Percentiles rank a stretch among this genome's conserved stretches.
These are phyloP conservation scores for Andrena fulva DNA, from an alignment of 2,888 invertebrate genomes.

Conservation along the genomic window DNA sequence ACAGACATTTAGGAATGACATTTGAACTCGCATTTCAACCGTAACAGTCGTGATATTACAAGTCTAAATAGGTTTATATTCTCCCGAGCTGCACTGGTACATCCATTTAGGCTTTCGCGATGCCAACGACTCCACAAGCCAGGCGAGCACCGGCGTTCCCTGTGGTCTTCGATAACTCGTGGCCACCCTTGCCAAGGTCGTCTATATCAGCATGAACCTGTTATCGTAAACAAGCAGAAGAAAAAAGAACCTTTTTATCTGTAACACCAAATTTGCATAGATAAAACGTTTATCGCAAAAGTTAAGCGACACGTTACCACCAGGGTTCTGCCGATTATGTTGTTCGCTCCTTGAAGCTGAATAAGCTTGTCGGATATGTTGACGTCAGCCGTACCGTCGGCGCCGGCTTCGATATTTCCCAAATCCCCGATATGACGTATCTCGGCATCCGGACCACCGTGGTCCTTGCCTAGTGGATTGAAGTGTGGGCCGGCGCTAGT, in stretches of 20 bases:
- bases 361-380: constrained; percentile 88
- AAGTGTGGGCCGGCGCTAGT: constrained; percentile 98
- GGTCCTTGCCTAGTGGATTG: constrained; percentile 93
- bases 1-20: constrained; percentile 56
- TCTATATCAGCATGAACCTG: constrained; percentile 95
- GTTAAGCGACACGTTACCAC: constrained; percentile 85
- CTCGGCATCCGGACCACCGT: constrained; percentile 91
- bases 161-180: constrained; percentile 96
- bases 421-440: constrained; percentile 96
- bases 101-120: constrained; percentile 84
- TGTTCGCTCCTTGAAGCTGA: constrained; percentile 89
- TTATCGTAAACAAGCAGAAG: background rate
- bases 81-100: background rate
- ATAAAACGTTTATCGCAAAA: background rate
- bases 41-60: constrained; percentile 14
- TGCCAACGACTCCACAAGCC: constrained; percentile 95
- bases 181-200: constrained; percentile 96
- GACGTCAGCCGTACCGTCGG: constrained; percentile 89
- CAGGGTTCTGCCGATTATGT: constrained; percentile 93
- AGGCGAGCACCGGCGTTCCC: constrained; percentile 97
- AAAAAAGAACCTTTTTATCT: background rate
- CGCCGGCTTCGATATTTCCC: constrained; percentile 91
- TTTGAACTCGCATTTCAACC: constrained; percentile 30
- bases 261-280: background rate
- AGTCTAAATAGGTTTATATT: constrained; percentile 30